Conservation (phyloP, 64 coral and sea anemone genomes). For the Montipora cactus region DNA sequence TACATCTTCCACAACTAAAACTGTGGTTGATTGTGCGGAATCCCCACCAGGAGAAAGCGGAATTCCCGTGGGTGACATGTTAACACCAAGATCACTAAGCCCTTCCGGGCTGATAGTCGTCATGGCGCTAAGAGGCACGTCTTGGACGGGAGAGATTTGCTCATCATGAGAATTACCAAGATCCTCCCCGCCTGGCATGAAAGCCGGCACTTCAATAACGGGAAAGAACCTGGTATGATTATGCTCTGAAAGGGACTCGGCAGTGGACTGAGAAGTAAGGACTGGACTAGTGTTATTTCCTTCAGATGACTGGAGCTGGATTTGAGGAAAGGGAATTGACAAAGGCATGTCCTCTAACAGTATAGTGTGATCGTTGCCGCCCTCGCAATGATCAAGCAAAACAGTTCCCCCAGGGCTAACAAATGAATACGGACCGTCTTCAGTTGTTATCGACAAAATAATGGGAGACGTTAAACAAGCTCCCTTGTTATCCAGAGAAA, state of each 20-base stretch:
- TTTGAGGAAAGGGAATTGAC: constrained; percentile 18
- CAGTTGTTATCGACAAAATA: background rate
- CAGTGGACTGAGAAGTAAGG: constrained; percentile 34
- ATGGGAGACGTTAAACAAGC: constrained; percentile 3
- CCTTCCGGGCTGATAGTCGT: constrained; percentile 16
- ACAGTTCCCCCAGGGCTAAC: constrained; percentile 19
- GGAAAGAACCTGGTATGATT: background rate
- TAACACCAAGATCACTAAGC: constrained; percentile 41
- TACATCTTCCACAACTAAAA: background rate
- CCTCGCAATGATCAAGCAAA: background rate
- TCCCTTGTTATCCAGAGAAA: background rate
- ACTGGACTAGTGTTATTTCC: constrained; percentile 12
- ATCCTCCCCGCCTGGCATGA: background rate
- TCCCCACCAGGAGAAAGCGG: constrained; percentile 7
- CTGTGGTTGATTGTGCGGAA: background rate
- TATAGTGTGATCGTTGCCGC: background rate
- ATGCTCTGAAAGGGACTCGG: background rate
- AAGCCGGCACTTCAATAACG: background rate
- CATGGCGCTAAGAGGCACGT: constrained; percentile 6
- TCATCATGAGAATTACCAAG: background rate
- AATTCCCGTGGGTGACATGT: constrained; percentile 18
- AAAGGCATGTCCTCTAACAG: background rate
- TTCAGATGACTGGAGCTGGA: background rate
- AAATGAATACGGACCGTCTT: background rate
- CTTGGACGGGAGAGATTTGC: background rate